Base-by-base conservation (phyloP, 1,140 invertebrate species). In the Chelonus insularis region DNA sequence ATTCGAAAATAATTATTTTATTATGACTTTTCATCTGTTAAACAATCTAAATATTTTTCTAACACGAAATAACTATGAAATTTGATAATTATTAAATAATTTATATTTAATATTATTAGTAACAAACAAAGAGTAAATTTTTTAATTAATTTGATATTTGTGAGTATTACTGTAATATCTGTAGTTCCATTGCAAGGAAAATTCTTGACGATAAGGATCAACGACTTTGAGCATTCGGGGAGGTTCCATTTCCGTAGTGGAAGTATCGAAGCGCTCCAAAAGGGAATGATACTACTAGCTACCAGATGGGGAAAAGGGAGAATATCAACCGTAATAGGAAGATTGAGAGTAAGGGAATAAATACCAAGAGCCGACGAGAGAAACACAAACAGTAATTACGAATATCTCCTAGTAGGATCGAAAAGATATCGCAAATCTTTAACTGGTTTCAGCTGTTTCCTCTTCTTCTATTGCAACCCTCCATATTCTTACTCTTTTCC, bases 321-420 rank as follows among this genome's bases (percentile, higher is more conserved):
- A 29, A 29, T 18, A 47, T 47, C 18, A 25, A 25, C 21, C 18
- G 25, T 20, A 52, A 34, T 29, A 23, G n/a, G 43, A n/a, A 58
- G 45, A 29, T 48, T 57, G 29, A 52, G 66, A 59, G 12, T n/a
- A 16, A 64, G 63, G 67, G 64, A 68, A 68, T 70, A 68, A 69
- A 55, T 20, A 67, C 64, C 66, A 65, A 63, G 60, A 55, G 67
- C 57, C 68, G 68, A 71, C 68, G 73, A 75, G 75, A 80, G 78
- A 80, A 81, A 80, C 74, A 80, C 78, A 81, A 81, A 81, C 78
- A 80, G 79, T 80, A 81, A 81, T 81, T 81, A 81, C 78, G 74
- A 77, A 80, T 81, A 81, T 80, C 78, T 81, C 67, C 71, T 67
- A 69, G 63, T 56, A 69, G 72, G 72, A 81, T 81, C 78, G 79